Evolutionary conservation across 2,113 vertebrate genomes (phyloP), one percentile per base, ranked within the genome.

Genomic region (Isurus oxyrinchus): DNA sequence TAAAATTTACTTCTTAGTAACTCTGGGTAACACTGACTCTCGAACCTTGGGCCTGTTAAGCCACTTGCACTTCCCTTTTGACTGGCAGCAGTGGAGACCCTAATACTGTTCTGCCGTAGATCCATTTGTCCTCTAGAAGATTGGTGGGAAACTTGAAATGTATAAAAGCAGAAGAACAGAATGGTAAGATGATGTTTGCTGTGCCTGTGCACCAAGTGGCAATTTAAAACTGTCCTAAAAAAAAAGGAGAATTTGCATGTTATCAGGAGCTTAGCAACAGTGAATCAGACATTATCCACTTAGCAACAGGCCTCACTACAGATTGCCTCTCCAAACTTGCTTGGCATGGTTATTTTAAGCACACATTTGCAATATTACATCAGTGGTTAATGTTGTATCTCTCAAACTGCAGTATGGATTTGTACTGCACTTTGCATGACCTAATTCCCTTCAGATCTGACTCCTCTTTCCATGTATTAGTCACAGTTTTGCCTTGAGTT

Each of bases 321-420:
- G 67, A 69, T 49, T 72, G 94, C 94, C 94, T 95, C 94, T 72
- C 27, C 23, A 94, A 94, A 94, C 59, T 66, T 94, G 90, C 61
- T 94, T 66, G 94, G 67, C 67, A n/a, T 49, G 44, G 94, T 95
- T 95, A 95, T 95, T 95, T 95, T 72, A 72, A 72, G 94, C 94
- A 35, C 67, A 72, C 94, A 95, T 95, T 67, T 95, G 67, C 66
- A 95, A 95, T 72, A 95, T 95, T 95, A 95, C 94, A 95, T 95
- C 67, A 95, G 94, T 95, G 94, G 94, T 95, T 95, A 95, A 76
- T 95, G 94, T 95, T 76, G 67, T 95, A 95, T 53, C 49, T 19
- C 67, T 76, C 94, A 94, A 94, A 94, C 90, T 94, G 90, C 90
- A 53, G 94, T 72, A 69, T 95, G 94, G 94, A 95, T 95, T 95